These are phyloP conservation scores for Mionectes macconnelli DNA, from an alignment of 2,113 vertebrate species.

Conservation along the genomic window DNA sequence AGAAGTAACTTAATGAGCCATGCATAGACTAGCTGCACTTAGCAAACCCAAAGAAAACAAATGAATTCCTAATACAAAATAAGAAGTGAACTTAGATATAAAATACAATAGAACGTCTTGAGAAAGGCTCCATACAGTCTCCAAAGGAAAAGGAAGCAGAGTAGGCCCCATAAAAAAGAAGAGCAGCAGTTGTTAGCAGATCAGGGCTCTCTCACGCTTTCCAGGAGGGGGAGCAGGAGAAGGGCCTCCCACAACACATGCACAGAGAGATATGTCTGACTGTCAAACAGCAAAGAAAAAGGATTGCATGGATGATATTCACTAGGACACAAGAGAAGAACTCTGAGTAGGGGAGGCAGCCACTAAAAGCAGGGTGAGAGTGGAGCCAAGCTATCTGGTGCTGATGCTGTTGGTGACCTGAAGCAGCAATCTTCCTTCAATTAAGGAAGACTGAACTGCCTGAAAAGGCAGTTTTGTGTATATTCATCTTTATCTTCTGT, in stretches of 20 bases:
- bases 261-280: neutral
- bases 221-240: neutral
- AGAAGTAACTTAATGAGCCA: slow-evolving; percentile 53
- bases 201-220: neutral
- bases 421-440: neutral
- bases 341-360: neutral
- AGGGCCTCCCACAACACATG: neutral
- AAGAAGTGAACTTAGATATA: neutral
- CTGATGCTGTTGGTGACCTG: neutral
- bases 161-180: neutral
- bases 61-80: slow-evolving; percentile 2
- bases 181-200: neutral
- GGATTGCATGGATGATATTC: neutral
- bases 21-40: neutral
- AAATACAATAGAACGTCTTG: neutral
- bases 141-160: neutral
- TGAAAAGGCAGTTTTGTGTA: neutral
- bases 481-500: neutral
- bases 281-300: neutral
- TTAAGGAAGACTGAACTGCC: neutral
- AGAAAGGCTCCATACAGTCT: neutral
- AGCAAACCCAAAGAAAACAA: slow-evolving; percentile 24
- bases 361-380: neutral
- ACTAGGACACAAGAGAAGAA: neutral
- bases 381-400: neutral